Percentiles rank a stretch among this genome's conserved stretches.
phyloP scores from a whole-genome alignment of 2,113 vertebrate species.

The Scartelaos histophorus region DNA sequence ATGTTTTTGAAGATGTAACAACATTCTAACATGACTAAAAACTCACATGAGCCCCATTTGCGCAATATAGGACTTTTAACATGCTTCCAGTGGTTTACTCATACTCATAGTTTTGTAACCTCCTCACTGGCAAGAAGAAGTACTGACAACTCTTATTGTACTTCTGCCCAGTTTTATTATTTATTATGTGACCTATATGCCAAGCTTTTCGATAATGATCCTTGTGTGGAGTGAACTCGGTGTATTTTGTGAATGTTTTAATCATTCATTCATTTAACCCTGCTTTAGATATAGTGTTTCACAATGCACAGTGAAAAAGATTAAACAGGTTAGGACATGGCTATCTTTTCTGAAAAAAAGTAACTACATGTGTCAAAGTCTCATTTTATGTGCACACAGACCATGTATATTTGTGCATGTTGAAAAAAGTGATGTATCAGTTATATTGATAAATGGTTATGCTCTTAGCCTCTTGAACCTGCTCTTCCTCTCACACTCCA shows the following conservation, averaged over 20 bases:
- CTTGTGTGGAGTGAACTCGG: not conserved
- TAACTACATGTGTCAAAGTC: not conserved
- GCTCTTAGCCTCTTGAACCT: not conserved
- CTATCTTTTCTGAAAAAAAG: not conserved
- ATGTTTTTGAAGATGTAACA: too few relatives aligned
- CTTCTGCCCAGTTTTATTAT: too few relatives aligned
- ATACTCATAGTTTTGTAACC: too few relatives aligned
- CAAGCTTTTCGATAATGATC: not conserved
- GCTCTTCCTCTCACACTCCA: slow-evolving; percentile 32
- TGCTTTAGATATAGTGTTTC: not conserved
- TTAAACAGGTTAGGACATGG: too few relatives aligned
- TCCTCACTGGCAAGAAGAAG: too few relatives aligned
- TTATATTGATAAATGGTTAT: slow-evolving; percentile 1
- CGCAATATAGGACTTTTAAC: too few relatives aligned
- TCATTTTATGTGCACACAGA: not conserved
- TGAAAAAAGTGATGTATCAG: not conserved
- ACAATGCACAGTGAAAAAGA: not conserved
- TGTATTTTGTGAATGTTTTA: not conserved
- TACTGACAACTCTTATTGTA: too few relatives aligned
- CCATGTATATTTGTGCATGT: slow-evolving; percentile 10
- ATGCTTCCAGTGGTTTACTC: too few relatives aligned
- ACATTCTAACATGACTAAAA: too few relatives aligned
- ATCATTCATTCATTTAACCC: too few relatives aligned
- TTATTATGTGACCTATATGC: too few relatives aligned
- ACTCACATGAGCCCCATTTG: too few relatives aligned